Base-by-base conservation (phyloP, 2,113 vertebrate species). In the Baryphthengus martii region DNA sequence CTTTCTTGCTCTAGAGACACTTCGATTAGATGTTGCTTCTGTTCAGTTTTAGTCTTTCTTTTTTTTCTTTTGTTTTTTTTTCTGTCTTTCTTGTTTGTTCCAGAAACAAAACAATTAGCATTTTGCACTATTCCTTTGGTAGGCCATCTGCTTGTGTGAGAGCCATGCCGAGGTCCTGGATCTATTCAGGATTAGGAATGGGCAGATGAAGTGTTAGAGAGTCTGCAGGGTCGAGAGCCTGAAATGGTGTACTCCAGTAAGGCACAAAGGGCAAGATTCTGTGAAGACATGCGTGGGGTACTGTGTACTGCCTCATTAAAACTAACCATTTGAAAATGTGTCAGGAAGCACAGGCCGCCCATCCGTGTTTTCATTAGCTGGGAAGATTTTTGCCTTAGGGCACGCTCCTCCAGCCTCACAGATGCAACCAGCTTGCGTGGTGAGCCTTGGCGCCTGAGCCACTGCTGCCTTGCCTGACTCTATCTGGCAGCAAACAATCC, bases 381-480 rank as follows among this genome's bases (percentile, higher is more conserved):
- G 53, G 67, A 73, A 70, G 71, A 15, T 40, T 29, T 45, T 68
- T 6, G 26, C 61, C 47, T 58, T 3, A 9, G 77, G 84, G 80
- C 13, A 14, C 18, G 1, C n/a, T 75, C 39, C 49, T 12, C 18
- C 20, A 23, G 31, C 61, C 73, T 17, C 0, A 1, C 50, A 62
- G 77, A 42, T 21, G 39, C 79, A 66, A 86, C 56, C 1, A 1
- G n/a, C 47, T 37, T 10, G 28, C 3, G 0, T 1, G 7, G 55
- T 42, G 88, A 85, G 55, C 72, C 0, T 9, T 17, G 62, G 9
- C 1, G 0, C 72, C 62, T 2, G 0, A 84, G 81, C 72, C 0
- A 0, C 42, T 0, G 0, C 42, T 1, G 2, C 79, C 67, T 5
- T 61, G 62, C 55, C 59, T 8, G 5, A 55, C 71, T 20, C 28